phyloP scores from a whole-genome alignment of 2,113 vertebrate genomes.

The Australoheros scitulus region DNA sequence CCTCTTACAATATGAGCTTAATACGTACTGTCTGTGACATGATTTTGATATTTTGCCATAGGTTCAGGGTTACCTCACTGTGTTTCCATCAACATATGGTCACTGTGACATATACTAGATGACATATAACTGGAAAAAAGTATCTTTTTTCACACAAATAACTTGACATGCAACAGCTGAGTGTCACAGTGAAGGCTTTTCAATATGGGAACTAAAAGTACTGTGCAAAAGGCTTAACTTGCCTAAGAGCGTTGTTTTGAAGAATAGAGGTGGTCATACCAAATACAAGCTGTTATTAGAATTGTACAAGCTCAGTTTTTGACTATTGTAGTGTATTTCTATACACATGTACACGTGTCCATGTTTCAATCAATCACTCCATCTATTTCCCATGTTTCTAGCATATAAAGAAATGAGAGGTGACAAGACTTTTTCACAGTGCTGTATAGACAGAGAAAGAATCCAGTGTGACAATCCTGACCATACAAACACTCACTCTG shows the following conservation, averaged over 20 bases:
- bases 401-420: neutral
- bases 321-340: neutral
- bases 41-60: neutral
- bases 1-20: neutral
- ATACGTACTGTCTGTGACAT: neutral
- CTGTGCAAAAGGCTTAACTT: neutral
- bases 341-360: too few relatives aligned
- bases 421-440: neutral
- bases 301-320: neutral
- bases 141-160: slow-evolving; percentile 14
- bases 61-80: neutral
- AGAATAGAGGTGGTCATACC: neutral
- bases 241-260: neutral
- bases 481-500: neutral
- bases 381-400: neutral
- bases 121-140: neutral
- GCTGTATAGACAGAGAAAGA: neutral
- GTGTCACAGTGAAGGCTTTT: neutral
- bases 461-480: neutral
- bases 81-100: neutral
- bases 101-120: neutral
- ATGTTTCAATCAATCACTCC: neutral
- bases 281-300: neutral
- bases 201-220: neutral
- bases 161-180: slow-evolving; percentile 39